phyloP scores from a whole-genome alignment of 2,888 invertebrate genomes.

The Bimastos eiseni region DNA sequence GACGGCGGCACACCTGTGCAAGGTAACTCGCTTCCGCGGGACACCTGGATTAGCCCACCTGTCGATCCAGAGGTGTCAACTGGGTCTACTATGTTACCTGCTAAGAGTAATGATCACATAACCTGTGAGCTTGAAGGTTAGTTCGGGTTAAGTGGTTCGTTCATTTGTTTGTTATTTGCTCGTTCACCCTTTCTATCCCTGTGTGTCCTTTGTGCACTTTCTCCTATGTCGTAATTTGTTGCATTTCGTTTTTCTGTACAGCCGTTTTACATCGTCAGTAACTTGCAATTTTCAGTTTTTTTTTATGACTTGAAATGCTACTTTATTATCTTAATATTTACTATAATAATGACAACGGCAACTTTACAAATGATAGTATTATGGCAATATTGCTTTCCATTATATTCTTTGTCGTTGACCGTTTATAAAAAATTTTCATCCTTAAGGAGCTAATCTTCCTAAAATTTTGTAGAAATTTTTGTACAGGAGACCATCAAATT shows the following conservation, averaged over 20 bases:
- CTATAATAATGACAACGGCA: background rate
- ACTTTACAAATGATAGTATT: background rate
- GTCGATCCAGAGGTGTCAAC: background rate
- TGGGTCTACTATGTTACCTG: background rate
- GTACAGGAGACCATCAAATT: background rate
- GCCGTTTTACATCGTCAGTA: background rate
- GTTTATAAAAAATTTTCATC: background rate
- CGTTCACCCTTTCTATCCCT: background rate
- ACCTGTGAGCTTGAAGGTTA: background rate
- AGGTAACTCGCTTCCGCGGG: constrained; percentile 9
- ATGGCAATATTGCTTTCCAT: background rate
- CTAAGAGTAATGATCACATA: background rate
- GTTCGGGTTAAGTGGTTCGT: background rate
- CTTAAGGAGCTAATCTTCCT: background rate
- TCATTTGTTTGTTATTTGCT: background rate
- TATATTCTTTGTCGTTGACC: background rate
- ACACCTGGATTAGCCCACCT: background rate
- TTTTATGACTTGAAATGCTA: background rate
- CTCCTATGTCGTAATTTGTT: background rate
- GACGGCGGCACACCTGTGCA: background rate
- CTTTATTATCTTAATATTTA: background rate
- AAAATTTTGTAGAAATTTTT: background rate
- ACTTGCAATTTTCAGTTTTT: background rate
- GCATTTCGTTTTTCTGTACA: background rate
- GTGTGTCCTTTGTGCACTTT: background rate